Conservation (phyloP, 2,797 vertebrate genomes). For the Anolis apletophallus region DNA sequence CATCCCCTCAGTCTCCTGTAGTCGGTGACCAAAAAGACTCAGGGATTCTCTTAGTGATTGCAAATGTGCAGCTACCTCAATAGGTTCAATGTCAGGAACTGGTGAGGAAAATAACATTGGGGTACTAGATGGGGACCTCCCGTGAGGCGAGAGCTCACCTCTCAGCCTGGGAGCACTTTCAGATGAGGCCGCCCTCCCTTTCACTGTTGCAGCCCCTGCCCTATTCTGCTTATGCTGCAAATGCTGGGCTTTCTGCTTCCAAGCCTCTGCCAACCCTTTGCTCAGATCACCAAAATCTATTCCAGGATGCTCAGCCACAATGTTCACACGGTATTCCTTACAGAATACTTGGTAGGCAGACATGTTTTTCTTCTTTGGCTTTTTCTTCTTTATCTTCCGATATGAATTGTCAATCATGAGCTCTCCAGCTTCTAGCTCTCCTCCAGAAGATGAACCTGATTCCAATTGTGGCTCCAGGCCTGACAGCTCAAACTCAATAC, state of each 20-base stretch:
- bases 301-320: slow-evolving; percentile 95
- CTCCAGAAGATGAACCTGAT: slow-evolving; percentile 91
- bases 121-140: slow-evolving; percentile 80
- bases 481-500: slow-evolving; percentile 71
- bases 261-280: slow-evolving; percentile 95
- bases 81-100: slow-evolving; percentile 93
- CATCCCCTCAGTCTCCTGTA: slow-evolving; percentile 93
- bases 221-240: slow-evolving; percentile 99
- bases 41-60: slow-evolving; percentile 95
- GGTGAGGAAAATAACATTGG: slow-evolving; percentile 87
- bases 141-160: slow-evolving; percentile 84
- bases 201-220: slow-evolving; percentile 96
- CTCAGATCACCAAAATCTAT: slow-evolving; percentile 97
- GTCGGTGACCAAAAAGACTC: slow-evolving; percentile 94
- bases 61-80: slow-evolving; percentile 95
- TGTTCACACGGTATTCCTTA: slow-evolving; percentile 95
- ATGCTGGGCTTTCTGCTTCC: slow-evolving; percentile 98
- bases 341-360: slow-evolving; percentile 98
- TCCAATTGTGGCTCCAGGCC: slow-evolving; percentile 76
- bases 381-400: slow-evolving; percentile 94
- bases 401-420: slow-evolving; percentile 94
- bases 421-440: slow-evolving; percentile 92
- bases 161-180: slow-evolving; percentile 80
- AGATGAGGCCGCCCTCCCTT: slow-evolving; percentile 85
- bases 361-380: slow-evolving; percentile 97